phyloP scores from a whole-genome alignment of 2,797 vertebrate genomes.

The Poeciliopsis presidionis region DNA sequence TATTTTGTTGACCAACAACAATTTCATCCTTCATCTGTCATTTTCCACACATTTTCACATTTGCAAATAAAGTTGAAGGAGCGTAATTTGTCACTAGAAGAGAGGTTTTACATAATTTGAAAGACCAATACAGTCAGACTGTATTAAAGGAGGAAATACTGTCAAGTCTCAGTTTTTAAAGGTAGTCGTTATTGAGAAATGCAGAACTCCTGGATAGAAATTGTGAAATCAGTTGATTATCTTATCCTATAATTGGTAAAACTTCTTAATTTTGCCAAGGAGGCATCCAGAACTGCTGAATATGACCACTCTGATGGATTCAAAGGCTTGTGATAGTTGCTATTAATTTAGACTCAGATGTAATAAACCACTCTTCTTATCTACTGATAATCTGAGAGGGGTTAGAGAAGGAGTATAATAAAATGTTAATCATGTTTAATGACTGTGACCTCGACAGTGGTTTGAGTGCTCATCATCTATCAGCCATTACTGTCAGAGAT shows the following conservation, averaged over 20 bases:
- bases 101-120: neutral
- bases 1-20: neutral
- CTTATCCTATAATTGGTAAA: neutral
- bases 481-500: constrained; percentile 59
- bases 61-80: too few relatives aligned
- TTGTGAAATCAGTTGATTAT: constrained; percentile 4
- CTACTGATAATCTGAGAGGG: constrained; percentile 44
- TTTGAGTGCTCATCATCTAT: constrained; percentile 51
- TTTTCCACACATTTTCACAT: too few relatives aligned
- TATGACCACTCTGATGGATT: constrained; percentile 26
- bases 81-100: neutral
- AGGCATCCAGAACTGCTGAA: constrained; percentile 22
- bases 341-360: constrained; percentile 58
- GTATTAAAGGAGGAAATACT: neutral
- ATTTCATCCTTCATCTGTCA: too few relatives aligned
- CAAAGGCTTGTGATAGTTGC: constrained; percentile 44
- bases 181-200: neutral
- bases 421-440: constrained; percentile 75
- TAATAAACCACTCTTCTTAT: constrained; percentile 60
- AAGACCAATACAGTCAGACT: neutral
- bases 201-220: constrained; percentile 29
- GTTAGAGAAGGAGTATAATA: constrained; percentile 66
- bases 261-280: constrained; percentile 38
- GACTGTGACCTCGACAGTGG: constrained; percentile 47
- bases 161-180: neutral